phyloP scores from a whole-genome alignment of 2,797 vertebrate species.

The Zenarchopterus dispar region DNA sequence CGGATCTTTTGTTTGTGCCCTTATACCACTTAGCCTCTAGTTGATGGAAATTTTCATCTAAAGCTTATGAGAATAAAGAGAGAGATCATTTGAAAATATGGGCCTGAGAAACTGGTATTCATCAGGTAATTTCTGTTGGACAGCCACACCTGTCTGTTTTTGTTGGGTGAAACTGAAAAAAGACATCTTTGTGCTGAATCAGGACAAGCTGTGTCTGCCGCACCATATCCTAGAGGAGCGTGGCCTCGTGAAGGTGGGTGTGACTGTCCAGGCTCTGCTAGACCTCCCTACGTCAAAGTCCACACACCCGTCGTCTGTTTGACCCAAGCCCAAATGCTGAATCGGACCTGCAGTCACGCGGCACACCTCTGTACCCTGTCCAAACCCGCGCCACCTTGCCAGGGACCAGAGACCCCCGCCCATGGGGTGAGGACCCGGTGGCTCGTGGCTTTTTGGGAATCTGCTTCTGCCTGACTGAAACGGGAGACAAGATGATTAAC shows the following conservation, averaged over 20 bases:
- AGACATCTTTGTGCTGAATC: slow-evolving; percentile 43
- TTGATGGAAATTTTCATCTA: neutral
- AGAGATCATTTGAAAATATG: neutral
- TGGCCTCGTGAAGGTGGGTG: slow-evolving; percentile 93
- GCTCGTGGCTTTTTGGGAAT: slow-evolving; percentile 21
- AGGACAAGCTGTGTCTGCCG: slow-evolving; percentile 97
- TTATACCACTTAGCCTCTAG: neutral
- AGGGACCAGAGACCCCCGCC: slow-evolving; percentile 62
- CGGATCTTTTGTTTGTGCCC: neutral
- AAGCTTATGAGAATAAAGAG: neutral
- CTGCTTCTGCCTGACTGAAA: slow-evolving; percentile 71
- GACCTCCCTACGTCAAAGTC: slow-evolving; percentile 88
- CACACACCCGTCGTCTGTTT: slow-evolving; percentile 89
- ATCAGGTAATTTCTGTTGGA: neutral
- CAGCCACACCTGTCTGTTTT: neutral
- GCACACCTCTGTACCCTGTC: slow-evolving; percentile 20
- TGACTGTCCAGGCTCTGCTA: slow-evolving; percentile 95
- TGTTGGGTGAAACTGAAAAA: neutral
- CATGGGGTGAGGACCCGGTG: slow-evolving; percentile 51
- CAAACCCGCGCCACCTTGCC: slow-evolving; percentile 16
- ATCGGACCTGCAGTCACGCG: slow-evolving; percentile 18
- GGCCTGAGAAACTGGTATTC: neutral
- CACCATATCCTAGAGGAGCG: slow-evolving; percentile 98
- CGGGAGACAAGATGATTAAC: slow-evolving; percentile 50
- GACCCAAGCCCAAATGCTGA: slow-evolving; percentile 56